Evolutionary conservation across 1,140 invertebrate genomes (phyloP), one percentile per base, ranked within the genome.

Genomic region (Drosophila fuyamai): DNA sequence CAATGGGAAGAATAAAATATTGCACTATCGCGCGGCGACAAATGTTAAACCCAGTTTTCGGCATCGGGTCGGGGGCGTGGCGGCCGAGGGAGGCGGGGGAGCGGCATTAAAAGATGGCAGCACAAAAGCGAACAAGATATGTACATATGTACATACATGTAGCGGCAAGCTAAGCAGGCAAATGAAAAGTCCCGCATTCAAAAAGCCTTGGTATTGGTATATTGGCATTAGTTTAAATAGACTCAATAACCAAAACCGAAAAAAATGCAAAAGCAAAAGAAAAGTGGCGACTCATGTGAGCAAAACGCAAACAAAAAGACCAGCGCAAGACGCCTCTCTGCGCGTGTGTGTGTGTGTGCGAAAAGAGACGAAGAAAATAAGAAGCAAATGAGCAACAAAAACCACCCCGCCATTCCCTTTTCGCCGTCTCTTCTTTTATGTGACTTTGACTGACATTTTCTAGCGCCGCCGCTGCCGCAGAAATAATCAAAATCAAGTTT

Each of bases 31-130:
- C n/a, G 56, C 43, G 32, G 59, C 18, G 38, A 48, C 68, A 61
- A 77, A 81, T 77, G 81, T 81, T 74, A 85, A 85, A 74, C 65
- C 51, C 61, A 54, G 77, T 41, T 61, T 86, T 82, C 62, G 80
- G 79, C 79, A 76, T 72, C 76, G 32, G 23, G 40, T 41, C 68
- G 68, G 68, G 67, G 65, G 61, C 54, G 60, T 74, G 56, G 36
- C 38, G 43, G 50, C 59, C 5, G 14, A 56, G 43, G 51, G 66
- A 62, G 71, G 66, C 61, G 79, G 50, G 67, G 67, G 67, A 88
- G 77, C 66, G 83, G 84, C 83, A 86, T 83, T 79, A 83, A 68
- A 85, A 85, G 82, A 85, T 85, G 82, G 82, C 82, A 81, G 79
- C 78, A 75, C 63, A 68, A 79, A 76, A 82, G 61, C 77, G 80